Conservation (phyloP, 2,113 vertebrate genomes). For the Colistium nudipinnis region DNA sequence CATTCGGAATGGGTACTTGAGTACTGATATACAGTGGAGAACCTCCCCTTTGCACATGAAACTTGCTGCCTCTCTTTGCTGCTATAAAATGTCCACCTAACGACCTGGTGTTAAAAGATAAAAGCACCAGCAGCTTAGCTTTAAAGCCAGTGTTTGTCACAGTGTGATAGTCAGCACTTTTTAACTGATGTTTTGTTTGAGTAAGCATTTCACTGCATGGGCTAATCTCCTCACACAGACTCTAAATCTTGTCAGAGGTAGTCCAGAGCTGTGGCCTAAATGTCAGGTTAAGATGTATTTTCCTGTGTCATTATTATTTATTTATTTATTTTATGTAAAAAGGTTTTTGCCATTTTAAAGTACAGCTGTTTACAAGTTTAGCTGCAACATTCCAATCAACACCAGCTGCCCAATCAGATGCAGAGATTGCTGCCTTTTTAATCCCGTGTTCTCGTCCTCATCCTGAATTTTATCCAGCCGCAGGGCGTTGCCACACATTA, state of each 20-base stretch:
- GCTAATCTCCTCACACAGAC: conserved; percentile 6
- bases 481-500: background rate
- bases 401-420: background rate
- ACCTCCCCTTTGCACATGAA: conserved; percentile 5
- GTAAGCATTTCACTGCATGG: conserved; percentile 23
- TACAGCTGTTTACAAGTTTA: background rate
- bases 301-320: no score
- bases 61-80: background rate
- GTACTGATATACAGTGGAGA: background rate
- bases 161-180: conserved; percentile 45
- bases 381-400: conserved; percentile 5
- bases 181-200: conserved; percentile 20
- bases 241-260: no score
- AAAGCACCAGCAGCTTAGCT: background rate
- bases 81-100: conserved; percentile 23
- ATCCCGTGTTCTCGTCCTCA: background rate
- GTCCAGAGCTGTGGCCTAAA: background rate
- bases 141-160: conserved; percentile 27
- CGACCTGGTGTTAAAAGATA: conserved; percentile 21
- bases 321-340: background rate
- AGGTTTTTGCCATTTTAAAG: background rate
- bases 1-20: background rate
- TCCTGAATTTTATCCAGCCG: background rate
- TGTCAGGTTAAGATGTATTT: background rate
- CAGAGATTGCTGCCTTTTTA: background rate